Percentiles rank a stretch among this genome's conserved stretches.
Conservation (phyloP, 2,797 vertebrate species). For the Enteromius argenteus region DNA sequence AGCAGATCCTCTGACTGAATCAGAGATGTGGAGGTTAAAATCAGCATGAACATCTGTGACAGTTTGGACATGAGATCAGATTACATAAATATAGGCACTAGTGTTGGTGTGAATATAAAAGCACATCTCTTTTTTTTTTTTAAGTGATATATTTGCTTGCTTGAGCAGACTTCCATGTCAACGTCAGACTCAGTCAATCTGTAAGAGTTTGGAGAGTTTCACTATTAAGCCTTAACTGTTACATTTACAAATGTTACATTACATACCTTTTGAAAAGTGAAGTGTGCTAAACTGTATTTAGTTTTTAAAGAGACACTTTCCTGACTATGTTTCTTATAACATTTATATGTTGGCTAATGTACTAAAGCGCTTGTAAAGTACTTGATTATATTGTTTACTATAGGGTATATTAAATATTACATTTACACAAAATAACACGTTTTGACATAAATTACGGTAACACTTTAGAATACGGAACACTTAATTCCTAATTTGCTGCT, state of each 20-base stretch:
- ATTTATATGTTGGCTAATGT: not conserved
- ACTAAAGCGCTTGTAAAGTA: not conserved
- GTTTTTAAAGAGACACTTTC: too few species aligned
- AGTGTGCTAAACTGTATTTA: conserved; percentile 10
- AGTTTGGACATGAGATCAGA: not conserved
- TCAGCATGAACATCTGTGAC: not conserved
- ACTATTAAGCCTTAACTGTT: not conserved
- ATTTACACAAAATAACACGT: too few species aligned
- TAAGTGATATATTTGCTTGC: not conserved
- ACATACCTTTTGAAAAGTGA: not conserved
- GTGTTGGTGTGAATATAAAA: conserved; percentile 29
- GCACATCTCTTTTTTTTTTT: not conserved
- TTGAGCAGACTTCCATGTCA: not conserved
- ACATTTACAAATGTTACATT: not conserved
- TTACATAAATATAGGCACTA: not conserved
- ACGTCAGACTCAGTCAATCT: not conserved
- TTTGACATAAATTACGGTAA: too few species aligned
- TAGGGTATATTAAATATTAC: not conserved
- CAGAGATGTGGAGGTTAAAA: not conserved
- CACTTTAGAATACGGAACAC: too few species aligned
- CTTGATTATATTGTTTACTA: not conserved
- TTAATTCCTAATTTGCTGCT: too few species aligned
- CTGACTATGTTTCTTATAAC: too few species aligned
- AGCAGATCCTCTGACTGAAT: conserved; percentile 32
- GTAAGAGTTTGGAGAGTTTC: not conserved